Percentiles rank a stretch among this genome's conserved stretches.
Conservation (phyloP, 2,888 invertebrate genomes). For the Acleris sparsana region DNA sequence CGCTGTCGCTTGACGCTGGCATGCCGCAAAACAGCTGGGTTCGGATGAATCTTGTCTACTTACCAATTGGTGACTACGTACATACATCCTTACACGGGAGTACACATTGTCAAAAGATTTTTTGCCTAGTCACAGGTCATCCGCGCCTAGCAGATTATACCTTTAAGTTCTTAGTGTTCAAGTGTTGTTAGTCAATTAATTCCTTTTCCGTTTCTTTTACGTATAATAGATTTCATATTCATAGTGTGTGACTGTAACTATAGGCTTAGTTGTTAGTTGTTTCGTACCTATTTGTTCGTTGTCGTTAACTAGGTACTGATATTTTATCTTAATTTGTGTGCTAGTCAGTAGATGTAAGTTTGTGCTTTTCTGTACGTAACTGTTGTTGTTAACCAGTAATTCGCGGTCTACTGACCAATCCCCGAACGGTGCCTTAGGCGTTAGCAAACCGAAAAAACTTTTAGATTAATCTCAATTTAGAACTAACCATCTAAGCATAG, state of each 20-base stretch:
- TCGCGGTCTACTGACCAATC: background rate
- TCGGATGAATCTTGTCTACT: conserved; percentile 22
- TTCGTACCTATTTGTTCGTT: background rate
- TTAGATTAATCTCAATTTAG: background rate
- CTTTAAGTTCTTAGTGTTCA: conserved; percentile 27
- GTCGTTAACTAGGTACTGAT: conserved; percentile 14
- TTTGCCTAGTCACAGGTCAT: conserved; percentile 23
- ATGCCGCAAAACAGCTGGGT: conserved; percentile 48
- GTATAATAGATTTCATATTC: background rate
- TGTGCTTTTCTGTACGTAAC: conserved; percentile 3
- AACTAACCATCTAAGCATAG: background rate
- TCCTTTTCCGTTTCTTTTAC: conserved; percentile 17
- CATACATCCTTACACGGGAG: too few species aligned
- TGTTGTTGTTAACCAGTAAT: conserved; percentile 5
- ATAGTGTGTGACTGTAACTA: conserved; percentile 14
- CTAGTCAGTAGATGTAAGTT: conserved; percentile 15
- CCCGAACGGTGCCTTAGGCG: background rate
- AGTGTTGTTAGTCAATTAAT: conserved; percentile 17
- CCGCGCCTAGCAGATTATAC: conserved; percentile 29
- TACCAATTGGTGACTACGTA: background rate
- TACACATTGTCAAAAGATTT: background rate
- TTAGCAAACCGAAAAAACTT: background rate
- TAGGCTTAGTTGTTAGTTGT: conserved; percentile 14
- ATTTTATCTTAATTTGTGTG: conserved; percentile 20
- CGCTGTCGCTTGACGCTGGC: conserved; percentile 46